Conservation (phyloP, 1,140 invertebrate genomes). For the Drosophila athabasca region DNA sequence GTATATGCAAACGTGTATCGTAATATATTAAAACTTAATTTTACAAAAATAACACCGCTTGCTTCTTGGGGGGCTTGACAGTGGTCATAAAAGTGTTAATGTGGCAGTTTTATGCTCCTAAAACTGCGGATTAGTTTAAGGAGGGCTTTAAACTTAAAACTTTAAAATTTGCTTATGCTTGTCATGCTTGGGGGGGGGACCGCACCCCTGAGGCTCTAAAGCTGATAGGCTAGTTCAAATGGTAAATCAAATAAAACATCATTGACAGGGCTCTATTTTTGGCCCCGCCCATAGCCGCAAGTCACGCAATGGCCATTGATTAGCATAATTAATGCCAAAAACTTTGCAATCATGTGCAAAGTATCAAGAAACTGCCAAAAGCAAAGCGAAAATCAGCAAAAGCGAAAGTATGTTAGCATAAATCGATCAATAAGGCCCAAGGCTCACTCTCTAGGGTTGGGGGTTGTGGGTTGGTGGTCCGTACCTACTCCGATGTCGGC, state of each 20-base stretch:
- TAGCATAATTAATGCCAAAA: slow-evolving; percentile 68
- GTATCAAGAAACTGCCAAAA: slow-evolving; percentile 16
- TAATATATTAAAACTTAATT: slow-evolving; percentile 81
- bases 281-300: slow-evolving; percentile 6
- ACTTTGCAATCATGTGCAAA: slow-evolving; percentile 49
- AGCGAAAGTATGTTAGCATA: slow-evolving; percentile 80
- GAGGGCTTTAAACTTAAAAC: neutral
- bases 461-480: slow-evolving; percentile 4
- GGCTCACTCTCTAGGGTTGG: slow-evolving; percentile 22
- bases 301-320: slow-evolving; percentile 58
- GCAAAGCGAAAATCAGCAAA: slow-evolving; percentile 35
- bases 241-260: slow-evolving; percentile 22
- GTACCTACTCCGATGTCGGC: too few species aligned
- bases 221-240: slow-evolving; percentile 4
- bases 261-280: slow-evolving; percentile 42
- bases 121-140: neutral
- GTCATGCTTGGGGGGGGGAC: too few species aligned
- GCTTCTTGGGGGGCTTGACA: slow-evolving; percentile 22
- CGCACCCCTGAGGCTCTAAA: neutral
- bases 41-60: slow-evolving; percentile 57
- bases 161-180: too few species aligned
- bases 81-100: slow-evolving; percentile 27
- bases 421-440: slow-evolving; percentile 62
- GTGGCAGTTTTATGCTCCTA: too few species aligned
- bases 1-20: slow-evolving; percentile 68